These are phyloP conservation scores for Neuroscelio doddi DNA, from an alignment of 2,888 invertebrate species.

Conservation along the genomic window DNA sequence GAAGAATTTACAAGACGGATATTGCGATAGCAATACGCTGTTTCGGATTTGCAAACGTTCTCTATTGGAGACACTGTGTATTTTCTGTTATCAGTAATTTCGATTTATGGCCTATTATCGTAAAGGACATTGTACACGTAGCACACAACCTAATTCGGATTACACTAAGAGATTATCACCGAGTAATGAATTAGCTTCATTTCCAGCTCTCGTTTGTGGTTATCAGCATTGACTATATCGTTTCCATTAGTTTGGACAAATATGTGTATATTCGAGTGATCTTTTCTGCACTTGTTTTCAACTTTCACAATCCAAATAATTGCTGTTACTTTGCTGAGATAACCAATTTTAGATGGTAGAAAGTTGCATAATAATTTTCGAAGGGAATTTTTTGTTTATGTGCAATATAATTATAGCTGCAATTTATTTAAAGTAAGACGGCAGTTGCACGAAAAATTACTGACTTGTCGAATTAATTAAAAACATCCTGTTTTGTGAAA, in stretches of 20 bases:
- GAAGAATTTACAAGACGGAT: slow-evolving; percentile 38
- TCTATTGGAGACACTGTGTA: slow-evolving; percentile 36
- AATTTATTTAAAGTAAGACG: too few relatives aligned
- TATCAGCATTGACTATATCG: not conserved
- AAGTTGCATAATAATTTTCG: too few relatives aligned
- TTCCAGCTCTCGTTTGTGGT: slow-evolving; percentile 27
- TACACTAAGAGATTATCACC: slow-evolving; percentile 59
- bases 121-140: slow-evolving; percentile 57
- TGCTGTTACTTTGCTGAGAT: too few relatives aligned
- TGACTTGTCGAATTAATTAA: too few relatives aligned
- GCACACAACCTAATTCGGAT: slow-evolving; percentile 58
- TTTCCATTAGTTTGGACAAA: not conserved
- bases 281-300: too few relatives aligned
- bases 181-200: slow-evolving; percentile 41
- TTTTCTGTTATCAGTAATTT: slow-evolving; percentile 59
- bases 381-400: too few relatives aligned
- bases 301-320: too few relatives aligned
- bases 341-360: too few relatives aligned
- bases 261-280: too few relatives aligned
- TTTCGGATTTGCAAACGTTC: slow-evolving; percentile 24
- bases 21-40: slow-evolving; percentile 26
- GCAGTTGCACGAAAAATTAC: too few relatives aligned
- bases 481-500: too few relatives aligned
- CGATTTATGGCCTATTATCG: slow-evolving; percentile 63
- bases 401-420: too few relatives aligned